Evolutionary conservation across 2,113 vertebrate species (phyloP).

Genomic region (Cyprinodon variegatus): DNA sequence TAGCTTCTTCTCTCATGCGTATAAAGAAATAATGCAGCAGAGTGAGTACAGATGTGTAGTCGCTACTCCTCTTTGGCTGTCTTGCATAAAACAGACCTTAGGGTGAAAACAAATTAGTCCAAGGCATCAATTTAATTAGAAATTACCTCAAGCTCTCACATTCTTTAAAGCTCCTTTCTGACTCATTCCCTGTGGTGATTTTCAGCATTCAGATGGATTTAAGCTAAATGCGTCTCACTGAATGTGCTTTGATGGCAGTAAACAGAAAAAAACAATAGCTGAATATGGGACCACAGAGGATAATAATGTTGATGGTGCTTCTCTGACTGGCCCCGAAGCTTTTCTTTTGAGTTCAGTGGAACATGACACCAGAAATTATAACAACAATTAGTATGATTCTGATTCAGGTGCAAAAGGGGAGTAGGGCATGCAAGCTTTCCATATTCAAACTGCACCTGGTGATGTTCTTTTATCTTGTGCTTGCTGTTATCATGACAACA

Average conservation of each 20-base stretch:
- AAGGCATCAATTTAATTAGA: conserved; percentile 57
- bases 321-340: conserved; percentile 38
- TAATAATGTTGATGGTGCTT: conserved; percentile 1
- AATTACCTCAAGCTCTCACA: conserved; percentile 43
- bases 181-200: conserved; percentile 48
- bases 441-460: conserved; percentile 10
- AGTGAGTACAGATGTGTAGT: conserved; percentile 29
- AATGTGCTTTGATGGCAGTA: conserved; percentile 41
- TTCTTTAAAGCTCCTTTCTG: conserved; percentile 40
- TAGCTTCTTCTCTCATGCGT: neutral
- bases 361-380: conserved; percentile 15
- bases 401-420: neutral
- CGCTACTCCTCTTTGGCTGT: conserved; percentile 2
- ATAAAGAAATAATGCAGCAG: conserved; percentile 4
- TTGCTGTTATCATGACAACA: conserved; percentile 77
- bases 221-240: conserved; percentile 23
- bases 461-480: conserved; percentile 31
- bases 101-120: conserved; percentile 45
- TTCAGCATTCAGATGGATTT: conserved; percentile 47
- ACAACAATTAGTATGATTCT: neutral
- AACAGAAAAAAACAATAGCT: conserved; percentile 47
- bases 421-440: neutral
- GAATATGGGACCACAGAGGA: conserved; percentile 29
- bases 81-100: conserved; percentile 38
- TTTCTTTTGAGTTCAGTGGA: conserved; percentile 29